Conservation (phyloP, 2,113 vertebrate genomes). For the Pterophyllum scalare region DNA sequence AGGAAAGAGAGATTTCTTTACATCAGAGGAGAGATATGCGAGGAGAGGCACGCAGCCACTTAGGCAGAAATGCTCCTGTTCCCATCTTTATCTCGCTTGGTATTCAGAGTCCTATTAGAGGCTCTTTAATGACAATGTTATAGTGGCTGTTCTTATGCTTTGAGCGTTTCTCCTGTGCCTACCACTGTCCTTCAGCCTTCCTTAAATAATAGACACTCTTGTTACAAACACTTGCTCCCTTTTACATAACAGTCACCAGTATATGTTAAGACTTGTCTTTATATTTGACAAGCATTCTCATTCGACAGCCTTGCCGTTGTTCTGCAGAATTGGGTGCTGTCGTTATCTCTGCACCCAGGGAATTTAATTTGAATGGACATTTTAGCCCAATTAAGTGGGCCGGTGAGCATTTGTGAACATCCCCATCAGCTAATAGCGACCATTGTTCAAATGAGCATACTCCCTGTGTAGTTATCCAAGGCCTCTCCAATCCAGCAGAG, state of each 20-base stretch:
- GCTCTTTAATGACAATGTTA: slow-evolving; percentile 37
- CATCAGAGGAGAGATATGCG: slow-evolving; percentile 29
- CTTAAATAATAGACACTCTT: slow-evolving; percentile 58
- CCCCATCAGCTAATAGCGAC: slow-evolving; percentile 77
- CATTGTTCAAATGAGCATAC: slow-evolving; percentile 75
- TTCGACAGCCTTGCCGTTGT: slow-evolving; percentile 37
- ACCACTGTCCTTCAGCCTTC: not conserved
- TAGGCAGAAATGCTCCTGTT: slow-evolving; percentile 24
- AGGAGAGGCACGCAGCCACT: slow-evolving; percentile 23
- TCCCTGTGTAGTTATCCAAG: slow-evolving; percentile 58
- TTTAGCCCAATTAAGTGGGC: slow-evolving; percentile 80
- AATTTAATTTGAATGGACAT: slow-evolving; percentile 79
- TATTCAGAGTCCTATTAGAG: slow-evolving; percentile 38
- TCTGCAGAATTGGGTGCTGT: slow-evolving; percentile 47
- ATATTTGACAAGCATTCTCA: slow-evolving; percentile 30
- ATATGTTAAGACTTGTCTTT: slow-evolving; percentile 28
- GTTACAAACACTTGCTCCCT: slow-evolving; percentile 21
- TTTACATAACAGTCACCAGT: slow-evolving; percentile 16
- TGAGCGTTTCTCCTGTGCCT: slow-evolving; percentile 2
- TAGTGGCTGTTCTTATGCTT: slow-evolving; percentile 26
- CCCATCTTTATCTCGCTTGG: slow-evolving; percentile 21
- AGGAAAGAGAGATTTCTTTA: slow-evolving; percentile 23
- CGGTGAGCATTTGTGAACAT: slow-evolving; percentile 72
- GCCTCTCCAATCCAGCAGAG: slow-evolving; percentile 44
- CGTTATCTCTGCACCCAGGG: slow-evolving; percentile 71